Base-by-base conservation (phyloP, 1,140 invertebrate genomes). In the Colletes gigas region DNA sequence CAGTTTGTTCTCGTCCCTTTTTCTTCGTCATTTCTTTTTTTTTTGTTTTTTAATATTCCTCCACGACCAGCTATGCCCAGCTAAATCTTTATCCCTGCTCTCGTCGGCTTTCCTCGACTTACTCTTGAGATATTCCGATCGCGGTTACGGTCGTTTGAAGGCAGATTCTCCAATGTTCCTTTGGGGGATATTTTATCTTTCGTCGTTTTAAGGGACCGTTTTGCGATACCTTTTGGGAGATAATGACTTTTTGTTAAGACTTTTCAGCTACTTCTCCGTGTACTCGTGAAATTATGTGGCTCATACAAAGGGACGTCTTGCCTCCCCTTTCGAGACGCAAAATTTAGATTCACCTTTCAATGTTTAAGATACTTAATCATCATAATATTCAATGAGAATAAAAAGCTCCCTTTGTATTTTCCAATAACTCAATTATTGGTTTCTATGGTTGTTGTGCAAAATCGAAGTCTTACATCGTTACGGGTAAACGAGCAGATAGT, bases 111-210 rank as follows among this genome's bases (percentile, higher is more conserved):
- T 21, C 70, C 59, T 7, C 47, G 8, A 63, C 21, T 6, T 17
- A 7, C 41, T 59, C 65, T 47, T 15, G 41, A 68, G 30, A 54
- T 41, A 75, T 57, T 66, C 19, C 44, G 47, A 74, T 74, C 9
- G 47, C 71, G n/a, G 10, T 39, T 44, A n/a, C 8, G 39, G 15
- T 19, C 3, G 44, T 8, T 47, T 3, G n/a, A 47, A 19, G 7
- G 21, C 8, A 8, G 9, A n/a, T 54, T n/a, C 50, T 8, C 17
- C 15, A 17, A 12, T 21, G 7, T 41, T 70, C n/a, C 30, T n/a
- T 21, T 9, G 44, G 14, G 30, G 41, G 10, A 62, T 50, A 21
- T 63, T 73, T 73, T 52, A 73, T 30, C 55, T 47, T 50, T 4
- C 44, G 6, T 6, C 19, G 65, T n/a, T 67, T 67, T n/a, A 67